phyloP scores from a whole-genome alignment of 2,888 invertebrate species.

The Glyphotaelius pellucidus region DNA sequence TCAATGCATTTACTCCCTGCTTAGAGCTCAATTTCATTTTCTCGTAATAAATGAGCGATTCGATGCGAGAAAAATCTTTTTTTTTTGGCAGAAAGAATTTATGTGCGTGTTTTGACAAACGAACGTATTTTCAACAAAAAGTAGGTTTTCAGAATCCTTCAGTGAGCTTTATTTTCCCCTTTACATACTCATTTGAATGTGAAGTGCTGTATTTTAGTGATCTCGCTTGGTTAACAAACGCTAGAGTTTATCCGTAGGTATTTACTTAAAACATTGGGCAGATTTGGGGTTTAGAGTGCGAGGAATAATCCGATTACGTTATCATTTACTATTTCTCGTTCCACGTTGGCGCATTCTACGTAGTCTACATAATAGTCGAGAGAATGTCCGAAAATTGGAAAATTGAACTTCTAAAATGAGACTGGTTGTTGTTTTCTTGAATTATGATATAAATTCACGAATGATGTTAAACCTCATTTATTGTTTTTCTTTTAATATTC shows the following conservation, averaged over 20 bases:
- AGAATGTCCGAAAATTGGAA: neutral
- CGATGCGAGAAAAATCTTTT: neutral
- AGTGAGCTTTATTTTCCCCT: neutral
- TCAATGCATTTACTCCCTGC: constrained; percentile 14
- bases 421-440: neutral
- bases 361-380: no score
- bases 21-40: neutral
- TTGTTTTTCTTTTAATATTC: neutral
- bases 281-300: neutral
- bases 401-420: neutral
- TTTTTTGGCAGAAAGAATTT: neutral
- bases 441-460: neutral
- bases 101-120: neutral
- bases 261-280: neutral
- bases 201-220: neutral
- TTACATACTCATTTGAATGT: constrained; percentile 6
- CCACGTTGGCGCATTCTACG: neutral
- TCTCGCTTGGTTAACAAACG: neutral
- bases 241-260: neutral
- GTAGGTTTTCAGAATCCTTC: neutral
- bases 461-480: neutral
- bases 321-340: neutral
- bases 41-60: neutral
- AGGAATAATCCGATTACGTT: neutral
- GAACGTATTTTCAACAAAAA: neutral